Conservation (phyloP, 2,888 invertebrate species). For the Argynnis bischoffii region DNA sequence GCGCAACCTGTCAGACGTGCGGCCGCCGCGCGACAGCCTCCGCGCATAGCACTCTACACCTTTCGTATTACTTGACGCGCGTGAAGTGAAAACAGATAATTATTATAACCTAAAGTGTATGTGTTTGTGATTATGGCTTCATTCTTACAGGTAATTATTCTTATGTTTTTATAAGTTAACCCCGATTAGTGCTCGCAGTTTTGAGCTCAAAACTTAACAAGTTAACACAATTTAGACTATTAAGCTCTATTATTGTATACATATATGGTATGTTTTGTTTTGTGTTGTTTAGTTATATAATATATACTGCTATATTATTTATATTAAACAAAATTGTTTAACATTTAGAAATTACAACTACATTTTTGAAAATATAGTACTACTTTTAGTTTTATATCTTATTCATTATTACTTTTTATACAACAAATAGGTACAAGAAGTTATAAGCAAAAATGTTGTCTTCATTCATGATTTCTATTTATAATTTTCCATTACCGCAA, state of each 20-base stretch:
- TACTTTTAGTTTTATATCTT: no score
- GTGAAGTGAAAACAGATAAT: conserved; percentile 57
- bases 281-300: no score
- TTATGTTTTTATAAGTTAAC: conserved; percentile 28
- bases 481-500: neutral
- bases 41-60: conserved; percentile 61
- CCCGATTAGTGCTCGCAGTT: conserved; percentile 14
- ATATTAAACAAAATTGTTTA: no score
- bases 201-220: conserved; percentile 34
- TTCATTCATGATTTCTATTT: neutral
- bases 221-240: conserved; percentile 10
- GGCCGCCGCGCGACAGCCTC: conserved; percentile 74
- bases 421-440: no score
- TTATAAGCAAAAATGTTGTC: no score
- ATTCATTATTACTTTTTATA: no score
- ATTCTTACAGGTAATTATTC: conserved; percentile 45
- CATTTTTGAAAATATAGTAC: no score
- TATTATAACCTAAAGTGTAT: conserved; percentile 41
- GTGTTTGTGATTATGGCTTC: conserved; percentile 38
- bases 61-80: conserved; percentile 64
- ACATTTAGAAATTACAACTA: no score
- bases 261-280: neutral
- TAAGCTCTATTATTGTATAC: neutral
- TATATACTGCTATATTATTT: neutral
- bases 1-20: conserved; percentile 69